Conservation (phyloP, 2,888 invertebrate genomes). For the Trichopria drosophilae region DNA sequence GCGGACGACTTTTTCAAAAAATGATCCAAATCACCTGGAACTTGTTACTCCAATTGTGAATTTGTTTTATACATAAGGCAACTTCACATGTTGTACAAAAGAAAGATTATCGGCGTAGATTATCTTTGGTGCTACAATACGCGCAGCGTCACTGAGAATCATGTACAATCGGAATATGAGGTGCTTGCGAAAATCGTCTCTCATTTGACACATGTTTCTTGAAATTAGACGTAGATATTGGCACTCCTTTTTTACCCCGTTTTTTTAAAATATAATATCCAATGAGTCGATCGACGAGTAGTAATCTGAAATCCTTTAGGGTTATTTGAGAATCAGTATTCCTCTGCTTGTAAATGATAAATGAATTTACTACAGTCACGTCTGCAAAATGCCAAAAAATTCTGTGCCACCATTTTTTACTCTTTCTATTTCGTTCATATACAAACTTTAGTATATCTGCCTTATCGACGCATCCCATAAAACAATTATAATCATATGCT, state of each 20-base stretch:
- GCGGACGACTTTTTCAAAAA: too few species aligned
- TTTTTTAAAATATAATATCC: too few species aligned
- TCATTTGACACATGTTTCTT: constrained; percentile 2
- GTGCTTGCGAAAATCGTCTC: not conserved
- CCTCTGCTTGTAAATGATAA: too few species aligned
- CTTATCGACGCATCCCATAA: constrained; percentile 37
- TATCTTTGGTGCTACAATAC: too few species aligned
- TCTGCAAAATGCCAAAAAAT: constrained; percentile 35
- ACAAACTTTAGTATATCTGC: constrained; percentile 39
- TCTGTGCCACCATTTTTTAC: constrained; percentile 47
- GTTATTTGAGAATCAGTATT: too few species aligned
- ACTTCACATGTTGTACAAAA: too few species aligned
- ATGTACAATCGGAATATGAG: constrained; percentile 7
- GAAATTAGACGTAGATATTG: not conserved
- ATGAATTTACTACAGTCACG: constrained; percentile 2
- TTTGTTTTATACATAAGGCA: too few species aligned
- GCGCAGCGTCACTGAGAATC: not conserved
- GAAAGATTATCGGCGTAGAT: too few species aligned
- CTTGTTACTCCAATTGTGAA: too few species aligned
- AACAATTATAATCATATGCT: constrained; percentile 41
- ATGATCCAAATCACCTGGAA: too few species aligned
- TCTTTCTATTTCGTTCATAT: constrained; percentile 41
- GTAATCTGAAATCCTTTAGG: too few species aligned
- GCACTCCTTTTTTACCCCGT: not conserved
- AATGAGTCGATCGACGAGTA: too few species aligned